Evolutionary conservation across 2,888 invertebrate species (phyloP), one percentile per base, ranked within the genome.

Genomic region (Ectemnius cavifrons): DNA sequence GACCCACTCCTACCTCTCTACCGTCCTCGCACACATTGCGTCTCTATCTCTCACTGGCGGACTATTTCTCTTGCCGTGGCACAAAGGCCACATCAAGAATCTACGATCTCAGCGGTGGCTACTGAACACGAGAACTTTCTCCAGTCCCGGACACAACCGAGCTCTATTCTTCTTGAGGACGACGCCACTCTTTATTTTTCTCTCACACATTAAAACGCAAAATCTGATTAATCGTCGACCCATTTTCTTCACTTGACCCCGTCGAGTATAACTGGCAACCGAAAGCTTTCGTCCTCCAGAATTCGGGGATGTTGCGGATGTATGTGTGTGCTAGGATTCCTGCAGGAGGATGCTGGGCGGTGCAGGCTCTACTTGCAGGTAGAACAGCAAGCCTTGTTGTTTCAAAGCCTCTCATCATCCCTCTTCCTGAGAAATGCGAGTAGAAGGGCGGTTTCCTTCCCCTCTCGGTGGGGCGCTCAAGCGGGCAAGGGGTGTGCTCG

Each of bases 51-150:
- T 72, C 63, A 23, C 27, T 11, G 58, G 18, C 13, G 16, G 11
- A 61, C 63, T 74, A 64, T 77, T 77, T 71, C 76, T 73, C 70
- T 71, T 75, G 73, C 61, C 63, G 57, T 47, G 60, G 68, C 73
- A 76, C 82, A 77, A 78, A 83, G 70, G 79, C 77, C 71, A 64
- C 81, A 75, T 83, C 83, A 75, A 76, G 73, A 80, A 76, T 78
- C 74, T 78, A 73, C 81, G 83, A 80, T 82, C 79, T 81, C 78
- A 74, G 79, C 67, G 79, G 75, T 80, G 77, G 67, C 78, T 73
- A 65, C 58, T 78, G 82, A 83, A 84, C 82, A 74, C 75, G 71
- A 78, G 78, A 85, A 86, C 84, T 86, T 84, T 85, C 86, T 86
- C 86, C 85, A 85, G 65, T 46, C 59, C 52, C 70, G 63, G 71